Base-by-base conservation (phyloP, 2,113 vertebrate genomes). In the Mesoclemmys tuberculata region DNA sequence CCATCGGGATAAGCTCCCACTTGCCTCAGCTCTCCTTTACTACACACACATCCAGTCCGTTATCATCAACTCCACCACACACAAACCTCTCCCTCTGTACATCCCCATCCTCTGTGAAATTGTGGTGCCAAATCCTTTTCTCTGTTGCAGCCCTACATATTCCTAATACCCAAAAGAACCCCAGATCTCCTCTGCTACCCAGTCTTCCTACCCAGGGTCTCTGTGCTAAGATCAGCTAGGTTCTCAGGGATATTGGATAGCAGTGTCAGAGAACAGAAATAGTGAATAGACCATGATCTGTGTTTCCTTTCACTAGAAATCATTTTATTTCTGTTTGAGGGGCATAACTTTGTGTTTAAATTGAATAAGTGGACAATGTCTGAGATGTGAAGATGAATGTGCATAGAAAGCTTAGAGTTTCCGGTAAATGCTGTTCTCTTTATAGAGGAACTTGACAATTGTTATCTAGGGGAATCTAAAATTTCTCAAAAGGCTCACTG, bases 91-190 rank as follows among this genome's bases (percentile, higher is more conserved):
- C 41, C 38, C 41, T 75, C 41, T 75, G 3, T 2, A 13, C 26
- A 46, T 77, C 26, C 11, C 74, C 64, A 13, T 77, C 74, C 6
- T 29, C 26, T 77, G 68, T 38, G 74, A 46, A 41, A 26, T 44
- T 75, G 71, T 11, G 27, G 22, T 44, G 71, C 24, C 44, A 24
- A 27, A 27, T 77, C 26, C 5, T 26, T 11, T 11, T 3, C 6
- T 38, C 1, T 5, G 48, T 55, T 9, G 5, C 52, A 56, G 8
- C 52, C 49, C 56, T 16, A 22, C 13, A 1, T 0, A 0, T 48
- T 35, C 29, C 11, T 52, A n/a, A 16, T 5, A 2, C 48, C 77
- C 29, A 3, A 4, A 27, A 0, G 38, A 1, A 3, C 46, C 1
- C 0, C 2, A 3, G 54, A 54, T 38, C 13, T 3, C 3, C 61